phyloP scores from a whole-genome alignment of 1,140 invertebrate species.

The Trachelipus rathkii region DNA sequence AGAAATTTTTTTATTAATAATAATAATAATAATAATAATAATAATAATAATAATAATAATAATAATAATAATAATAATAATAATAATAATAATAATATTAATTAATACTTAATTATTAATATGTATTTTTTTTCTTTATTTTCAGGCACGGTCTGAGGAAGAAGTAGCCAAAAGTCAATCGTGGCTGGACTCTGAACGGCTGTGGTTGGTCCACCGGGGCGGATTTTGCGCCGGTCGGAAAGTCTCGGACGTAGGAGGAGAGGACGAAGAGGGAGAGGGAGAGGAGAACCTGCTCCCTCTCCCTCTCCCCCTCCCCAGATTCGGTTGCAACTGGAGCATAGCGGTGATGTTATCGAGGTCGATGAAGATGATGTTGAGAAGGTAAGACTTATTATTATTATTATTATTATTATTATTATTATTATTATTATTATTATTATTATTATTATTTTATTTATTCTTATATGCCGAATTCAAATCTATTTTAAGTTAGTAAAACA shows the following conservation, averaged over 20 bases:
- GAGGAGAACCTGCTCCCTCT: slow-evolving; percentile 47
- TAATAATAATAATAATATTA: no score
- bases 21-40: no score
- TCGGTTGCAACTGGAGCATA: slow-evolving; percentile 68
- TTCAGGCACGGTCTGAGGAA: slow-evolving; percentile 74
- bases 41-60: no score
- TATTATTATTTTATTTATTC: no score
- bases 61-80: no score
- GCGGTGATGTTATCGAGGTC: slow-evolving; percentile 72
- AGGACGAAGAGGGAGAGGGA: slow-evolving; percentile 43
- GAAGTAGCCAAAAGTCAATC: slow-evolving; percentile 71
- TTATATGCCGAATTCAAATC: no score
- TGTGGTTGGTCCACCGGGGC: slow-evolving; percentile 85
- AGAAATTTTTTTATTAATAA: no score
- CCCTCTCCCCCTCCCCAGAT: slow-evolving; percentile 54
- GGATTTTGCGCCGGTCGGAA: slow-evolving; percentile 75
- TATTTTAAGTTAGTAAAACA: no score
- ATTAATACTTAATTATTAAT: not conserved
- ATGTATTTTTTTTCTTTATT: slow-evolving; percentile 22
- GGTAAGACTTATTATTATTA: slow-evolving; percentile 53
- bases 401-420: no score
- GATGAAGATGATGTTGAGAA: slow-evolving; percentile 92
- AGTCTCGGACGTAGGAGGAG: slow-evolving; percentile 47
- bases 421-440: no score
- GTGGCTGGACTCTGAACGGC: slow-evolving; percentile 71